Evolutionary conservation across 1,140 invertebrate species (phyloP), one percentile per base, ranked within the genome.

Genomic region (Pseudomyrmex concolor): DNA sequence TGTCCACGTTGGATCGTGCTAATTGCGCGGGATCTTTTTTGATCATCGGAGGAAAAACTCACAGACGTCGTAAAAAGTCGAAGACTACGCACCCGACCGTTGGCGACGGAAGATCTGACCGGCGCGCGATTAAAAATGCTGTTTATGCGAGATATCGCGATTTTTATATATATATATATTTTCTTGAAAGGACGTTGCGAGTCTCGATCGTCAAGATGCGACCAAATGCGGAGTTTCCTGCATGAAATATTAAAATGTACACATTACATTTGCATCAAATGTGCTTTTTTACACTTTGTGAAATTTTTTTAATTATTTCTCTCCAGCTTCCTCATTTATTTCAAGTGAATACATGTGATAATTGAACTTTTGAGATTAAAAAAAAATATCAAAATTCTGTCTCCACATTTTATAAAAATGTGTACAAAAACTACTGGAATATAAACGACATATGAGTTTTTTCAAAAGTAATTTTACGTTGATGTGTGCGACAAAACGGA

Each of bases 1-100:
- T 62, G 15, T 25, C n/a, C 13, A 15, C 13, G 51, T n/a, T 64
- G 45, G 34, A 22, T 59, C 22, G 34, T 59, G 67, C 66, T 86
- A 84, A 86, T 84, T 70, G 60, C 50, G 34, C 25, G 72, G 86
- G 12, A 34, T 34, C 50, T 51, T 73, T 86, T 87, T 78, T 54
- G 54, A 22, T 34, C 17, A 43, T 25, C 43, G 19, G 12, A 70
- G 17, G 51, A 70, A 57, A 48, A 54, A 78, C 43, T 17, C 76
- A 34, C 34, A 4, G 66, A 68, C 17, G 19, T 80, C 66, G 2
- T 80, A 80, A 80, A 80, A 60, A 70, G 51, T 45, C n/a, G 43
- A 60, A 80, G 74, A n/a, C 74, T 57, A 78, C 19, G 19, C 63
- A 57, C 8, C 70, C 15, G n/a, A 25, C 66, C 63, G 2, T 17